Conservation (phyloP, 2,113 vertebrate species). For the Acrocephalus kingi region DNA sequence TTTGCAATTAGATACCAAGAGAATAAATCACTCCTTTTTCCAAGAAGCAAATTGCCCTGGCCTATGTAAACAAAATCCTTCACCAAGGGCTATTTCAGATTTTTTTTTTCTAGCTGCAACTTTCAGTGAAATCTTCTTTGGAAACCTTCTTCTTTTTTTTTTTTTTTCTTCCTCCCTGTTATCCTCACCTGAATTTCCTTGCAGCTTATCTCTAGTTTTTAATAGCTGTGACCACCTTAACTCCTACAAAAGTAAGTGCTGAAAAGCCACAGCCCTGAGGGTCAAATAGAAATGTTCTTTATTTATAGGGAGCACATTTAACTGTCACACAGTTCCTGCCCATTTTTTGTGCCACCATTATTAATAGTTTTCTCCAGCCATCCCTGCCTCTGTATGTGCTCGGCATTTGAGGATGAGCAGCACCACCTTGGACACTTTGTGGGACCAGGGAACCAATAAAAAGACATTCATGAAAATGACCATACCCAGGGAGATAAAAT, state of each 20-base stretch:
- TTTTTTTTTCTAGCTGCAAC: not conserved
- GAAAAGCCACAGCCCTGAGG: slow-evolving; percentile 31
- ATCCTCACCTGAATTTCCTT: not conserved
- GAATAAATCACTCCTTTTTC: not conserved
- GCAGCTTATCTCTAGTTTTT: not conserved
- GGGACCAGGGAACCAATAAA: slow-evolving; percentile 56
- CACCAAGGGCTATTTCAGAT: not conserved
- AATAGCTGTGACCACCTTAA: slow-evolving; percentile 33
- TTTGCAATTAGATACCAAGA: not conserved
- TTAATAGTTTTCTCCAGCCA: slow-evolving; percentile 21
- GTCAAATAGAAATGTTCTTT: slow-evolving; percentile 44
- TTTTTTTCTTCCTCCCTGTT: not conserved
- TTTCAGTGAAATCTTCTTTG: not conserved
- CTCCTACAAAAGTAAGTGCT: slow-evolving; percentile 24
- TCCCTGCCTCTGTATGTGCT: not conserved
- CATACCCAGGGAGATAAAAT: slow-evolving; percentile 67
- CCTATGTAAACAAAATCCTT: not conserved
- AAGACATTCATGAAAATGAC: slow-evolving; percentile 59
- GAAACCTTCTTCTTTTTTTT: not conserved
- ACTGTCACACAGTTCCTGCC: slow-evolving; percentile 41
- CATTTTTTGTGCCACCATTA: slow-evolving; percentile 26
- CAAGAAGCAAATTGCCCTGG: not conserved
- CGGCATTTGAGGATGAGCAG: not conserved
- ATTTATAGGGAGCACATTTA: slow-evolving; percentile 61
- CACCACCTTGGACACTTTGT: slow-evolving; percentile 8